Conservation (phyloP, 1,140 invertebrate species). For the Calliopsis andreniformis region DNA sequence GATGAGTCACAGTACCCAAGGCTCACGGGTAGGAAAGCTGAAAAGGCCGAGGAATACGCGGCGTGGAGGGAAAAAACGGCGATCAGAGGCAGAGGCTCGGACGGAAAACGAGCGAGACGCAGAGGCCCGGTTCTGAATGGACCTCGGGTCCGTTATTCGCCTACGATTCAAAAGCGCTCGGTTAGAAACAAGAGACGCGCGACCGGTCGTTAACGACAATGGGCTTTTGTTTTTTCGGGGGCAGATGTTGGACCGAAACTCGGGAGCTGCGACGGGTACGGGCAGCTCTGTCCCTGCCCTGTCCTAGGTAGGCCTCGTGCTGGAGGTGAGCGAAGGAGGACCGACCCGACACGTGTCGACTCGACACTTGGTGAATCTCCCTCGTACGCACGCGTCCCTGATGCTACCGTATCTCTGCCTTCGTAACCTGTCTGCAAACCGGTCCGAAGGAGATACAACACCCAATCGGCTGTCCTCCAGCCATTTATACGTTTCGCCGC, state of each 20-base stretch:
- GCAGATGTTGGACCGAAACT: conserved; percentile 80
- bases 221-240: conserved; percentile 82
- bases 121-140: conserved; percentile 60
- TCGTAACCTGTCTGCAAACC: conserved; percentile 44
- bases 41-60: conserved; percentile 9
- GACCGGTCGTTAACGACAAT: conserved; percentile 82
- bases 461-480: background rate
- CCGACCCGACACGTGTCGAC: conserved; percentile 51
- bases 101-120: conserved; percentile 52
- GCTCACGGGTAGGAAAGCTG: too few species aligned
- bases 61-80: background rate
- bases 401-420: conserved; percentile 3
- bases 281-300: conserved; percentile 43
- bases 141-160: conserved; percentile 79
- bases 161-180: conserved; percentile 82
- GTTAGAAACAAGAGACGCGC: conserved; percentile 82
- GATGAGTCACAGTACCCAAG: too few species aligned
- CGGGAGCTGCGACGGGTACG: conserved; percentile 40
- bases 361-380: conserved; percentile 54
- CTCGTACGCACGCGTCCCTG: conserved; percentile 19
- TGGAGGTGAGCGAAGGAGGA: conserved; percentile 62
- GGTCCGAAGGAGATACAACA: conserved; percentile 18
- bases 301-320: background rate
- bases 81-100: conserved; percentile 39
- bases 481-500: conserved; percentile 5